Base-by-base conservation (phyloP, 1,140 invertebrate genomes). In the Drosophila tropicalis region DNA sequence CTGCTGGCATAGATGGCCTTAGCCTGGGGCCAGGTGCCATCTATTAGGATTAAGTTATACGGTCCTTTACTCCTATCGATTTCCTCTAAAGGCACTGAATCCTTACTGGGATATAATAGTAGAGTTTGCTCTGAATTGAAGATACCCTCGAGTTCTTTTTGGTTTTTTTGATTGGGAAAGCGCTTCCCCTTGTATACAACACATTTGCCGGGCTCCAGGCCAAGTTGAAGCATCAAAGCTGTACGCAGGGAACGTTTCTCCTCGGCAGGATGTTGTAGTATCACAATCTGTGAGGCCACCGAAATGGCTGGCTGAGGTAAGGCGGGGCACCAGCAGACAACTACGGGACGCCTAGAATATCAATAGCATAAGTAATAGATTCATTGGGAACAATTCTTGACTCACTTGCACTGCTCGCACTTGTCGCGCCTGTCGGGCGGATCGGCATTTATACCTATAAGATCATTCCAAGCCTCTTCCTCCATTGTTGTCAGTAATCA, bases 1-100 rank as follows among this genome's bases (percentile, higher is more conserved):
- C 95, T 96, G 51, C 95, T 94, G 41, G 96, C 94, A 92, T 96
- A 97, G 66, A 97, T 97, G 13, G 95, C 95, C 93, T 97, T 98
- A 10, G 98, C 97, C 93, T 99, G 97, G 15, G 96, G 95, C 97
- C 97, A 99, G 36, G 97, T 99, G 32, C 97, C 97, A 94, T 99
- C 97, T 73, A 99, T 94, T 58, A 99, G 92, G 47, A 99, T 93
- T 41, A 98, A 93, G 92, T 97, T 98, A 82, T 97, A 97, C 81
- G 91, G 90, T 19, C 79, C 84, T 0, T 15, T 54, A n/a, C 62
- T 79, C n/a, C 93, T 74, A 41, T 93, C 90, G 17, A 96, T 92
- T n/a, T 76, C 55, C 54, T 92, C 91, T 60, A 92, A 60, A 32
- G 91, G 91, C 12, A 92, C 84, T 7, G 98, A 95, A 79, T 94